These are phyloP conservation scores for Datnioides undecimradiatus DNA, from an alignment of 2,113 vertebrate genomes.

Conservation along the genomic window DNA sequence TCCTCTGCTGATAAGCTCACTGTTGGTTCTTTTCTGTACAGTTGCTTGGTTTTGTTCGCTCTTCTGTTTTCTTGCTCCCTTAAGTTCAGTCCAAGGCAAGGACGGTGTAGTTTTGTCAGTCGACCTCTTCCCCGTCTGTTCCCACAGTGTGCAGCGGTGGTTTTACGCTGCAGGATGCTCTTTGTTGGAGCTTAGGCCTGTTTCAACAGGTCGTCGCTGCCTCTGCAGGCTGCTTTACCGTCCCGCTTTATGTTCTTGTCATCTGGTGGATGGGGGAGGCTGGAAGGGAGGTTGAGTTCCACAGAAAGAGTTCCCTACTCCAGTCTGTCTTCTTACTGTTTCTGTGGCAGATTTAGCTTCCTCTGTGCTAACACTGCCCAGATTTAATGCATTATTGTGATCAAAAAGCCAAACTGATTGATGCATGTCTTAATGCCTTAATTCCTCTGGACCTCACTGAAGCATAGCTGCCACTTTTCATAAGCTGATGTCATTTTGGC, in stretches of 20 bases:
- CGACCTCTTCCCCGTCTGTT: constrained; percentile 39
- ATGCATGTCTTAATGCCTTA: neutral
- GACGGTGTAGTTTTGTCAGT: constrained; percentile 24
- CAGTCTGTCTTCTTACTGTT: constrained; percentile 7
- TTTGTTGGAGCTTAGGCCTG: constrained; percentile 82
- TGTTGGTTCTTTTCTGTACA: neutral
- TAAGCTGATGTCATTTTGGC: constrained; percentile 57
- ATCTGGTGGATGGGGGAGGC: constrained; percentile 69
- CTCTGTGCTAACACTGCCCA: neutral
- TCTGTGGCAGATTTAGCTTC: neutral
- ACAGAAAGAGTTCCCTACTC: constrained; percentile 5
- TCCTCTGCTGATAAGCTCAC: constrained; percentile 38
- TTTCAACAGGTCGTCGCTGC: constrained; percentile 79
- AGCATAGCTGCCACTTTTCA: constrained; percentile 61
- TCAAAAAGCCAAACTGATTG: neutral
- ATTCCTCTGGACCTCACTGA: constrained; percentile 32
- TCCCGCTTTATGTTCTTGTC: constrained; percentile 77
- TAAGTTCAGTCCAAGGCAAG: constrained; percentile 26
- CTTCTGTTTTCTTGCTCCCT: constrained; percentile 12
- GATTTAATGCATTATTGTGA: neutral
- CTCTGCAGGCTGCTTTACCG: constrained; percentile 72
- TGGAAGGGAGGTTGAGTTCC: constrained; percentile 79
- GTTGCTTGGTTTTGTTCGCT: neutral
- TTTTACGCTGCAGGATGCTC: constrained; percentile 75
- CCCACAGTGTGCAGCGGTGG: constrained; percentile 54